phyloP scores from a whole-genome alignment of 2,888 invertebrate genomes.

The Synergus gifuensis region DNA sequence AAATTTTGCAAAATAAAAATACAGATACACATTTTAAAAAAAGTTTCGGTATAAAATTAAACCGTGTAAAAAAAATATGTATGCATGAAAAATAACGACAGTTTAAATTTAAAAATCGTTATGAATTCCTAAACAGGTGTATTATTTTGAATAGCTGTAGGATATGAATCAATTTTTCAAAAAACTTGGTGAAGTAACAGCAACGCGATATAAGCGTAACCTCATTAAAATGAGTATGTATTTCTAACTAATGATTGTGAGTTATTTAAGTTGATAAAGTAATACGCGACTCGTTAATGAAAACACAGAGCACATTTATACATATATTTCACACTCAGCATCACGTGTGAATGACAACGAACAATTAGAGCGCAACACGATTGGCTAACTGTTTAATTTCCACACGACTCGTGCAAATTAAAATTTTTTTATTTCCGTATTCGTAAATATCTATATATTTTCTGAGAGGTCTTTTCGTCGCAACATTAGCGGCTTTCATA shows the following conservation, averaged over 20 bases:
- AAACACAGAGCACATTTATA: not conserved
- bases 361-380: slow-evolving; percentile 47
- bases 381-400: slow-evolving; percentile 35
- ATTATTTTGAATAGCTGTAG: not conserved
- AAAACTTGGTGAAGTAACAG: not conserved
- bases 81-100: not conserved
- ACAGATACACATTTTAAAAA: not conserved
- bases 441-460: not conserved
- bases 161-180: not conserved
- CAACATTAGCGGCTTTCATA: not conserved
- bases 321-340: slow-evolving; percentile 8
- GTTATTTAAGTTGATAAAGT: slow-evolving; percentile 24
- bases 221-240: not conserved
- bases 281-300: slow-evolving; percentile 9
- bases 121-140: not conserved
- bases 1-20: not conserved
- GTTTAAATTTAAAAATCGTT: not conserved
- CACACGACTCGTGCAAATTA: slow-evolving; percentile 19
- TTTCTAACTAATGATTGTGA: not conserved
- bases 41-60: not conserved
- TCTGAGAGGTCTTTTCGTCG: not conserved
- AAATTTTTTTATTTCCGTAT: slow-evolving; percentile 13
- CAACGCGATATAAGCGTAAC: not conserved
- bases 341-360: slow-evolving; percentile 45
- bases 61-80: too few relatives aligned